Percentiles rank a stretch among this genome's conserved stretches.
These are phyloP conservation scores for Pomatostomus ruficeps DNA, from an alignment of 2,113 vertebrate genomes.

Conservation along the genomic window DNA sequence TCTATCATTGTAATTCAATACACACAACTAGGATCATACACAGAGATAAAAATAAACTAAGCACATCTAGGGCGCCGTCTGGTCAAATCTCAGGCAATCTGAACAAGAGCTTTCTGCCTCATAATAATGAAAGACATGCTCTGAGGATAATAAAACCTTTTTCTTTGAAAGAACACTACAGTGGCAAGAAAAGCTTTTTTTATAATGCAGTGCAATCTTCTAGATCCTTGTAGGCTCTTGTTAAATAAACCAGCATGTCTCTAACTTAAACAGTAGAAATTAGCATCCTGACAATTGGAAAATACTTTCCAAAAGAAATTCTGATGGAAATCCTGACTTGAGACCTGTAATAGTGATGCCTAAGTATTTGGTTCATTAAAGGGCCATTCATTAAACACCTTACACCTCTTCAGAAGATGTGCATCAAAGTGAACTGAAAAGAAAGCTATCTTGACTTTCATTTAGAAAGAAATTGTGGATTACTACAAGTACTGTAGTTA, in stretches of 20 bases:
- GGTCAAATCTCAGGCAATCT: conserved; percentile 73
- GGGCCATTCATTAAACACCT: neutral
- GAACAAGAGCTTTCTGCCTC: conserved; percentile 70
- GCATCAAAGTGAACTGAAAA: conserved; percentile 39
- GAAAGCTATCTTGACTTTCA: conserved; percentile 46
- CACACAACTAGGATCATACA: conserved; percentile 72
- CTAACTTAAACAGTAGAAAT: conserved; percentile 68
- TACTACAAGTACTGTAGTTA: conserved; percentile 61
- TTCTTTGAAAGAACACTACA: conserved; percentile 49
- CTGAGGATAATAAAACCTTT: conserved; percentile 62
- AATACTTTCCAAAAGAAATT: conserved; percentile 12
- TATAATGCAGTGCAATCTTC: conserved; percentile 70
- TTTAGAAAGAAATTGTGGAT: conserved; percentile 48
- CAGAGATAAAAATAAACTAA: conserved; percentile 67
- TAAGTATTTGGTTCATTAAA: neutral
- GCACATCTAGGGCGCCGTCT: conserved; percentile 69
- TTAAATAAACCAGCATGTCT: conserved; percentile 64
- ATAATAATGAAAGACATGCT: conserved; percentile 72
- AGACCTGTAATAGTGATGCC: conserved; percentile 10
- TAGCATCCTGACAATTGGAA: conserved; percentile 42
- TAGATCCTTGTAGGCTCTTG: conserved; percentile 54
- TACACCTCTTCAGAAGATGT: conserved; percentile 29
- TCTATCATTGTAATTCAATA: conserved; percentile 74
- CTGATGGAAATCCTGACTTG: conserved; percentile 11
- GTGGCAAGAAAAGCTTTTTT: conserved; percentile 65